Percentiles rank a stretch among this genome's conserved stretches.
Conservation (phyloP, 2,113 vertebrate species). For the Lophura nycthemera region DNA sequence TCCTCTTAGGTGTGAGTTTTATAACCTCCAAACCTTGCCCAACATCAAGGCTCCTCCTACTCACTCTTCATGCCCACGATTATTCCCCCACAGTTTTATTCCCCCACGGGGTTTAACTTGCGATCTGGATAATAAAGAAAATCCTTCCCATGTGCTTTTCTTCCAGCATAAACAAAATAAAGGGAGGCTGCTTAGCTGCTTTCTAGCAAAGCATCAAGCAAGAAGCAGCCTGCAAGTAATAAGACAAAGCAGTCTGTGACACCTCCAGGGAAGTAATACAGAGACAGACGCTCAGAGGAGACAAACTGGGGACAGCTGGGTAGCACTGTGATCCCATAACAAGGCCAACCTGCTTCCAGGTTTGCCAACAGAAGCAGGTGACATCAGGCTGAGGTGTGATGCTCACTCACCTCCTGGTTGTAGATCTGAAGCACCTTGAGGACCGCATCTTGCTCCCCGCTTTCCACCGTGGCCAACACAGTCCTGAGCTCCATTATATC, state of each 20-base stretch:
- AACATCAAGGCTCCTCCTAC: background rate
- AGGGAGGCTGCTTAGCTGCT: background rate
- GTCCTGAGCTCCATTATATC: constrained; percentile 84
- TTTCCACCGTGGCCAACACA: constrained; percentile 84
- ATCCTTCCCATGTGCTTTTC: background rate
- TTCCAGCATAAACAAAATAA: background rate
- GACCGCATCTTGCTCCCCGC: constrained; percentile 81
- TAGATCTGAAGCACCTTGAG: constrained; percentile 83
- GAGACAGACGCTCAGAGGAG: background rate
- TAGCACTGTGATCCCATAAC: background rate
- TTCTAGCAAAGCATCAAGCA: background rate
- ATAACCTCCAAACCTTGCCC: background rate
- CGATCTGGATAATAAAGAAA: background rate
- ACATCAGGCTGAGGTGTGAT: background rate
- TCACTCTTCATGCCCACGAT: background rate
- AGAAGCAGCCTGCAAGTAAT: background rate
- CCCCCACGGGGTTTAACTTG: background rate
- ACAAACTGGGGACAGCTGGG: background rate
- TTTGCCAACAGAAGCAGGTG: background rate
- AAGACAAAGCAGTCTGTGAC: background rate
- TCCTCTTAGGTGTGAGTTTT: background rate
- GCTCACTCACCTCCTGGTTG: constrained; percentile 81
- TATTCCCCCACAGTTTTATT: background rate
- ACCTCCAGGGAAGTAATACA: accelerated
- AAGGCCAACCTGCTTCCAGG: background rate